Evolutionary conservation across 2,113 vertebrate species (phyloP), one percentile per base, ranked within the genome.

Genomic region (Sardina pilchardus): DNA sequence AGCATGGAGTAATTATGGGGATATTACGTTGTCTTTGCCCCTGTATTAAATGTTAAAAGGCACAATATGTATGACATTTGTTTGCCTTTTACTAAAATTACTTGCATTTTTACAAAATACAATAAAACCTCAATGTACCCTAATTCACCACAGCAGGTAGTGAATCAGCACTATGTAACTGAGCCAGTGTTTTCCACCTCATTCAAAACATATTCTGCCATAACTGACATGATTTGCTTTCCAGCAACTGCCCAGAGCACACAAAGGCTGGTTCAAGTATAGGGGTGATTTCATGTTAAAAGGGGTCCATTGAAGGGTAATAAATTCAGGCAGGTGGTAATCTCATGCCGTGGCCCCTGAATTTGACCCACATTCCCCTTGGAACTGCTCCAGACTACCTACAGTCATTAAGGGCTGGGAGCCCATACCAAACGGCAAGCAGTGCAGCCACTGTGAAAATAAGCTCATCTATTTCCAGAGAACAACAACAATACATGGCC

Each of bases 381-480:
- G 83, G 63, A 19, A 34, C 63, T 14, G 9, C 26, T 21, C n/a
- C 36, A 85, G 86, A 88, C 84, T 84, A 47, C 56, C 3, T 43
- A 43, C 48, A 78, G 45, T 59, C 3, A 45, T 36, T 53, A 86
- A 30, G 45, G 21, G 0, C 36, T 34, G 21, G 21, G 78, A 36
- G 84, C 81, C 53, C 39, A 44, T 12, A 39, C 85, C 84, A 21
- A 82, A 83, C 44, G 44, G 45, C 53, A 84, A 81, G 87, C 48
- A 67, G 47, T 82, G 82, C 24, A 75, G 84, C 81, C 24, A 63
- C 67, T 7, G n/a, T n/a, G 44, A 84, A 83, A 82, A 88, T 88
- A 82, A 88, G 86, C 67, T 86, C 59, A 81, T 89, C 84, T 82
- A 85, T 88, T 85, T 87, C 78, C 67, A 53, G 3, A 26, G 50